phyloP scores from a whole-genome alignment of 1,140 invertebrate genomes.

The Saccostrea glomerata region DNA sequence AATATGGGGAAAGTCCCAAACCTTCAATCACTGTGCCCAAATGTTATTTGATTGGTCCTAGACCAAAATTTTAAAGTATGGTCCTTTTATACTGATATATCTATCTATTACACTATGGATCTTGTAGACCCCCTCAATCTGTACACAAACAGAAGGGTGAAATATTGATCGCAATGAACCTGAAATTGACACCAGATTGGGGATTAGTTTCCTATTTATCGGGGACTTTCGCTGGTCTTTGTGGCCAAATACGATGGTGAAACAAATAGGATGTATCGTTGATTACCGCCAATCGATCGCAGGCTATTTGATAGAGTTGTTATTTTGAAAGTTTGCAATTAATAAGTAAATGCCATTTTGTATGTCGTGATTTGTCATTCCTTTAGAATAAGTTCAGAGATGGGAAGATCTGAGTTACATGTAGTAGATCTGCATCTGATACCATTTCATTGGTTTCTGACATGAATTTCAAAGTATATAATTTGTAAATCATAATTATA shows the following conservation, averaged over 20 bases:
- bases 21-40: no score
- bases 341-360: neutral
- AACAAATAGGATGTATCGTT: neutral
- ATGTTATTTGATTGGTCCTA: no score
- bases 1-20: no score
- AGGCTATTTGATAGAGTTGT: neutral
- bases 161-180: neutral
- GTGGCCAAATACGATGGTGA: neutral
- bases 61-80: neutral
- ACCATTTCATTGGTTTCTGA: no score
- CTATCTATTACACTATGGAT: no score
- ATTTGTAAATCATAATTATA: no score
- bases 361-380: neutral
- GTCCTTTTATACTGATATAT: neutral
- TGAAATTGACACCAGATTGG: constrained; percentile 28
- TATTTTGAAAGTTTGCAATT: neutral
- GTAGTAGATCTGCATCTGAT: no score
- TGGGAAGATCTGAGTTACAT: no score
- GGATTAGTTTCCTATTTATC: neutral
- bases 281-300: constrained; percentile 6
- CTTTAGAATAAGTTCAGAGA: no score
- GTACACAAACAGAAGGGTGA: neutral
- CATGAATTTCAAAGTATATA: no score
- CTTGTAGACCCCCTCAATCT: neutral
- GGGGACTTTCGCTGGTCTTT: neutral